A percentile compares a stretch with the other conserved stretches of the same genome.
Evolutionary conservation across 1,140 invertebrate genomes (phyloP).

Genomic region (Sycophaga agraensis): DNA sequence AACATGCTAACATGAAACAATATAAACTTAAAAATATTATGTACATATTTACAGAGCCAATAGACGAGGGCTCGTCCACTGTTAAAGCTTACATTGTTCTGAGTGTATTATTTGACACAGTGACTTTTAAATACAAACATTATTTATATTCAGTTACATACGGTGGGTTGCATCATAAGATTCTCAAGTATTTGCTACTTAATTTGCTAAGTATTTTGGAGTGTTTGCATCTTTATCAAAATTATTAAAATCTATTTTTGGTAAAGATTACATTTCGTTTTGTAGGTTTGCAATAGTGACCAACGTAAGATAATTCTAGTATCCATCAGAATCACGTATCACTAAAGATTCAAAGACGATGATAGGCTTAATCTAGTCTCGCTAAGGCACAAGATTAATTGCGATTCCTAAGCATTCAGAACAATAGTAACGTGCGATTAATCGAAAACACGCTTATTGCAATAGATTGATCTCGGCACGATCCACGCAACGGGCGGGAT

Average conservation of each 20-base stretch:
- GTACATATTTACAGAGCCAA: slow-evolving; percentile 36
- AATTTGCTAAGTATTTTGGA: neutral
- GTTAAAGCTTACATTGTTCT: slow-evolving; percentile 42
- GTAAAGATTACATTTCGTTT: slow-evolving; percentile 8
- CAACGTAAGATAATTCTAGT: slow-evolving; percentile 13
- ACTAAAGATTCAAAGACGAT: slow-evolving; percentile 25
- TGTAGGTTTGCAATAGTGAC: neutral
- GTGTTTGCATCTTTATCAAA: slow-evolving; percentile 24
- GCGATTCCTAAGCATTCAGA: neutral
- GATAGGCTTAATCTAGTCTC: slow-evolving; percentile 8
- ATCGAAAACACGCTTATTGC: slow-evolving; percentile 2
- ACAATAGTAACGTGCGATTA: no score
- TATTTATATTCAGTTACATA: neutral
- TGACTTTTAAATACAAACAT: slow-evolving; percentile 7
- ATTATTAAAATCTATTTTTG: slow-evolving; percentile 27
- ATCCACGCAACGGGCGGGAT: no score
- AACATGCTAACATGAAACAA: slow-evolving; percentile 33
- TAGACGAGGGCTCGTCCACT: slow-evolving; percentile 6
- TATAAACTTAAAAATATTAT: slow-evolving; percentile 38
- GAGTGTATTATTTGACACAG: slow-evolving; percentile 7
- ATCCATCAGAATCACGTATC: neutral
- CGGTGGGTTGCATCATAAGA: neutral
- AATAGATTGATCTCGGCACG: no score
- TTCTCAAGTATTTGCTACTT: slow-evolving; percentile 3
- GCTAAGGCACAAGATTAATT: slow-evolving; percentile 16